A percentile compares a stretch with the other conserved stretches of the same genome.
These are phyloP conservation scores for Serinus canaria DNA, from an alignment of 2,113 vertebrate genomes.

Conservation along the genomic window DNA sequence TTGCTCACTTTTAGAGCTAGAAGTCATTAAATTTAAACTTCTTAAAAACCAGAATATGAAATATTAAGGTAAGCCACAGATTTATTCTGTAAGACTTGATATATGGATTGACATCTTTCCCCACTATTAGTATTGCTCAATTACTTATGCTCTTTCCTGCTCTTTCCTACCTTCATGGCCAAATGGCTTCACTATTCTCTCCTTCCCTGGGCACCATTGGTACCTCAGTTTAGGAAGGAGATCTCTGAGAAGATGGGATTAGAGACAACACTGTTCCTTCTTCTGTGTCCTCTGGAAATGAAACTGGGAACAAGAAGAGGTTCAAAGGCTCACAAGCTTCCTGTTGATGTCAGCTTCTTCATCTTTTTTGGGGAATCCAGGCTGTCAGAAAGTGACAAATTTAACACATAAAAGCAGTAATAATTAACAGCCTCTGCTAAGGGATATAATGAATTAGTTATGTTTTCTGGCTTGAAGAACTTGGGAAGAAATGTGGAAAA, in stretches of 20 bases:
- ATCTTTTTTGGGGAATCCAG: background rate
- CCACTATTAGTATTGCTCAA: background rate
- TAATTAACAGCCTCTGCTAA: background rate
- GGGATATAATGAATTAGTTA: background rate
- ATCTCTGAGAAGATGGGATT: background rate
- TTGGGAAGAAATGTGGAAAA: background rate
- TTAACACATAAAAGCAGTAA: background rate
- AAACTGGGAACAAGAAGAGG: background rate
- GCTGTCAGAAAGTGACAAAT: background rate
- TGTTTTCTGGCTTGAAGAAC: background rate
- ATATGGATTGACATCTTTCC: background rate
- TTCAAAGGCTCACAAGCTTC: background rate
- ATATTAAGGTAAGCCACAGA: background rate
- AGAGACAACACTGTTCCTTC: background rate
- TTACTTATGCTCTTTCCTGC: background rate
- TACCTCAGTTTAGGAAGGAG: background rate
- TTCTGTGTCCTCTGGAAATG: background rate
- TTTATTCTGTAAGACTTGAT: background rate
- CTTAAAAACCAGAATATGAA: background rate
- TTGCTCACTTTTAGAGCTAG: background rate
- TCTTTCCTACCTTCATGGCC: background rate
- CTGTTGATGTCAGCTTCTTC: background rate
- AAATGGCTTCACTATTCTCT: background rate
- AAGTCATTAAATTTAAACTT: background rate
- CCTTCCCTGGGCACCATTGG: background rate